Conservation (phyloP, 2,113 vertebrate genomes). For the crab-eating macaque (Macaca fascicularis) region DNA sequence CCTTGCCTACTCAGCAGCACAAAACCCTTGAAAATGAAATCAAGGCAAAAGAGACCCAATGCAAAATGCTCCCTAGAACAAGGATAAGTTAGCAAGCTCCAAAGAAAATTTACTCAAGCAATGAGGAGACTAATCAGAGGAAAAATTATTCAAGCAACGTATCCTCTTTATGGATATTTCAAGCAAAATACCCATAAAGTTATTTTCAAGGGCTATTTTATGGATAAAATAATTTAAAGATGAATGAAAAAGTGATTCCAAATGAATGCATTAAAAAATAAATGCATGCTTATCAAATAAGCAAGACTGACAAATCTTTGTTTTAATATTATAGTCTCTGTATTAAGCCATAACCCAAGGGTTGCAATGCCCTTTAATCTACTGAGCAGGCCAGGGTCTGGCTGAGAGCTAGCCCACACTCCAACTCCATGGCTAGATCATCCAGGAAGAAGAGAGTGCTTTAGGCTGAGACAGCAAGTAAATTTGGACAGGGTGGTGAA, state of each 20-base stretch:
- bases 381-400: too few relatives aligned
- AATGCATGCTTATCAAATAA: not conserved
- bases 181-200: not conserved
- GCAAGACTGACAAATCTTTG: not conserved
- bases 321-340: not conserved
- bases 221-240: not conserved
- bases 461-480: not conserved
- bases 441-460: too few relatives aligned
- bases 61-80: not conserved
- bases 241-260: not conserved
- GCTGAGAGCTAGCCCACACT: not conserved
- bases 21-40: slow-evolving; percentile 35
- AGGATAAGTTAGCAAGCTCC: not conserved
- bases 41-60: not conserved
- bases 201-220: not conserved
- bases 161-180: not conserved
- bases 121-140: not conserved
- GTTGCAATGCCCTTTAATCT: not conserved
- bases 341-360: not conserved
- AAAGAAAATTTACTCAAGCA: not conserved
- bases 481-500: rapidly evolving
- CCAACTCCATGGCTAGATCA: not conserved
- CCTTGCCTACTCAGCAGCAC: not conserved
- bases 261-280: not conserved
- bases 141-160: not conserved